These are phyloP conservation scores for Sus scrofa DNA, from an alignment of 2,113 vertebrate genomes.

Conservation along the genomic window DNA sequence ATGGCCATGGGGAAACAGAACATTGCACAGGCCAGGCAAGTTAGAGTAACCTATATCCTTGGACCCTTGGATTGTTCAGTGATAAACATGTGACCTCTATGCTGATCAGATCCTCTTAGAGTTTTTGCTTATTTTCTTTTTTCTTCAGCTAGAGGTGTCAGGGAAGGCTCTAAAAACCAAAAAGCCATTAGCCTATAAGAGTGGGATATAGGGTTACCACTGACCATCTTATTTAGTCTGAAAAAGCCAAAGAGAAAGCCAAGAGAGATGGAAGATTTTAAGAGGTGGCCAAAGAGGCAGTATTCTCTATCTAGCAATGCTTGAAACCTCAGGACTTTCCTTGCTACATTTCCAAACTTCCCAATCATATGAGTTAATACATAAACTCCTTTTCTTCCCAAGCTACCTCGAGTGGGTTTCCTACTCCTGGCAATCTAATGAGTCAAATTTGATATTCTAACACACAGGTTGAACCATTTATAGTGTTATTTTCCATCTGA, in stretches of 20 bases:
- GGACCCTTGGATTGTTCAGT: background rate
- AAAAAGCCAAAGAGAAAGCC: background rate
- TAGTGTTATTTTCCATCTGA: background rate
- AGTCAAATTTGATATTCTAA: slow-evolving; percentile 10
- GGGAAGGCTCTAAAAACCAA: background rate
- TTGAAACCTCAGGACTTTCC: background rate
- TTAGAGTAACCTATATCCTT: background rate
- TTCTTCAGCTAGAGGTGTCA: background rate
- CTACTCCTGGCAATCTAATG: background rate
- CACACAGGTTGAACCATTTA: background rate
- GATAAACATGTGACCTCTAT: background rate
- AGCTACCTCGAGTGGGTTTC: background rate
- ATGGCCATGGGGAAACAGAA: background rate
- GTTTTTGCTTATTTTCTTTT: background rate
- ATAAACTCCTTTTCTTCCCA: background rate
- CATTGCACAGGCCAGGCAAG: background rate
- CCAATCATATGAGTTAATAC: background rate
- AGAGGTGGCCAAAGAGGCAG: background rate
- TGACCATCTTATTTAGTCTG: background rate
- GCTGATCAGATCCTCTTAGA: background rate
- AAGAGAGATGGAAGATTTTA: background rate
- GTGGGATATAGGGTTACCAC: background rate
- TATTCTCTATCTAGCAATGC: background rate
- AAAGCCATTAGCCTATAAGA: background rate
- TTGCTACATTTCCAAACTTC: background rate